Conservation (phyloP, 1,140 invertebrate genomes). For the Trichonephila clavipes region DNA sequence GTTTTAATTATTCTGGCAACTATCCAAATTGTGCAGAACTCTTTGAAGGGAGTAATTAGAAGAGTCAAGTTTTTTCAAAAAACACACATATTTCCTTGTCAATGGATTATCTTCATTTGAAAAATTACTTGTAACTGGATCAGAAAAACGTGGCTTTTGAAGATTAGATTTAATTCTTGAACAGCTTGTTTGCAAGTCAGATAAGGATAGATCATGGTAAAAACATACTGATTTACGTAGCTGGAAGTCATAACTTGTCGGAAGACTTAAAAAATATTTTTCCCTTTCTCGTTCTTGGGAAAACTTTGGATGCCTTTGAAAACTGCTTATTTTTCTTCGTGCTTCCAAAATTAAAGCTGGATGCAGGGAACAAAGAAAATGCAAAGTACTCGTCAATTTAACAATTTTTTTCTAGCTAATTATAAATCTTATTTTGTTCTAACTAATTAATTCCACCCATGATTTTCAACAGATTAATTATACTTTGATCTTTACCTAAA, state of each 20-base stretch:
- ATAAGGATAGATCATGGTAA: constrained; percentile 31
- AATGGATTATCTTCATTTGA: constrained; percentile 72
- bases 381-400: no score
- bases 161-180: constrained; percentile 69
- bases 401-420: no score
- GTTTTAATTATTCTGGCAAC: constrained; percentile 28
- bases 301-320: constrained; percentile 43
- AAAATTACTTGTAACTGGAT: constrained; percentile 55
- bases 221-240: constrained; percentile 50
- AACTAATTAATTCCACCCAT: no score
- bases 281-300: no score
- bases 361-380: no score
- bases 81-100: constrained; percentile 26
- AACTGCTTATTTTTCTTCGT: background rate
- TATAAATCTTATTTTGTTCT: no score
- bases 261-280: background rate
- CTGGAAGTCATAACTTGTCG: constrained; percentile 18
- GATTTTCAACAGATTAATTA: no score
- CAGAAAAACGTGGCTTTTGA: constrained; percentile 55
- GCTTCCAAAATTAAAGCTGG: background rate
- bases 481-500: no score
- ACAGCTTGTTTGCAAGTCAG: constrained; percentile 67
- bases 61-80: background rate
- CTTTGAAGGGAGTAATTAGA: constrained; percentile 62
- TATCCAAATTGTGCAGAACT: constrained; percentile 33